Evolutionary conservation across 1,140 invertebrate species (phyloP), one percentile per base, ranked within the genome.

Genomic region (Drosophila lini): DNA sequence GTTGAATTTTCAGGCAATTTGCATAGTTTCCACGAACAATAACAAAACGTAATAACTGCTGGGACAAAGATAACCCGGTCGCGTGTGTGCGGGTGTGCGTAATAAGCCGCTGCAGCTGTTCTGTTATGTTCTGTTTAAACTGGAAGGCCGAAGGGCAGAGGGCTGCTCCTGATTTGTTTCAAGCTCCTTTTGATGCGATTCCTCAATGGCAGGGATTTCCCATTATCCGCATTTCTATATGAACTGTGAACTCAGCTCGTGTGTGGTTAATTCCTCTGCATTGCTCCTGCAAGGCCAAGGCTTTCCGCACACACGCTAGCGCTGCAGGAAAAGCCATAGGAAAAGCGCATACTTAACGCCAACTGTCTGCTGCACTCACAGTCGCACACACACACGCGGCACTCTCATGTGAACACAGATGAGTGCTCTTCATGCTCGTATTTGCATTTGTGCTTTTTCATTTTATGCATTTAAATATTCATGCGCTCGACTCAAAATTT

Each of bases 371-470:
- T 44, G 58, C 70, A 60, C 42, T 41, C 31, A 48, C 67, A 53
- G 16, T 28, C 16, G 5, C 42, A 13, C 10, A 44, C 28, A 34
- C 58, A 36, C 25, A 28, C 5, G 5, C 25, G 40, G 48, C 50
- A 75, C 60, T 65, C 55, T 16, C 42, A 38, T 38, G 19, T 31
- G 60, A 62, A 45, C 58, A 22, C 74, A 56, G 55, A 76, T 68
- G 73, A 68, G 55, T 50, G 61, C 74, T 59, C 56, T 40, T 56
- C 52, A 36, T 25, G 41, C 71, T 62, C 40, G 48, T 74, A 65
- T 76, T 75, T 76, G 74, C 74, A 65, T 75, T 75, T 76, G 73
- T 75, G 61, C 74, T 65, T 76, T 76, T 76, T 75, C 47, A 75
- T 76, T 75, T 76, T 25, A 58, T 65, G 45, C 71, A 75, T 76